Conservation (phyloP, 2,113 vertebrate genomes). For the Chaetodon trifascialis region DNA sequence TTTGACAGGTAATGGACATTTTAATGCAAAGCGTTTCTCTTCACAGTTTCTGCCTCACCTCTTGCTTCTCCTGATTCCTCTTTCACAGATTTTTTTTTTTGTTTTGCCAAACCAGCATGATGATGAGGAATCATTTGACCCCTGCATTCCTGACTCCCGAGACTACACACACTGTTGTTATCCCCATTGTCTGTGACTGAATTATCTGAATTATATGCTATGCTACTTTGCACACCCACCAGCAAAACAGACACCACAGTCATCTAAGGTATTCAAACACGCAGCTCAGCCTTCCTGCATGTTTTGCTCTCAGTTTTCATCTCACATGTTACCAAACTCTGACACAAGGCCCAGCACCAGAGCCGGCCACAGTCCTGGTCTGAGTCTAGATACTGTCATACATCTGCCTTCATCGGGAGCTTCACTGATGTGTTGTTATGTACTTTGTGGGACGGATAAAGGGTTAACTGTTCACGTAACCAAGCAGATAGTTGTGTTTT, state of each 20-base stretch:
- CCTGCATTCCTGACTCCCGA: conserved; percentile 32
- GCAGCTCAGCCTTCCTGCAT: neutral
- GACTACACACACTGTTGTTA: neutral
- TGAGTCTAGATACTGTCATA: neutral
- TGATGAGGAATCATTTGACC: conserved; percentile 18
- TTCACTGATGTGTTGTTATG: neutral
- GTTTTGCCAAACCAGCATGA: conserved; percentile 5
- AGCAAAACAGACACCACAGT: conserved; percentile 24
- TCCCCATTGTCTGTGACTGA: conserved; percentile 27
- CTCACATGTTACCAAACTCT: neutral
- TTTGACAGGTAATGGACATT: neutral
- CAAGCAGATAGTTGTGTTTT: neutral
- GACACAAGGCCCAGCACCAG: neutral
- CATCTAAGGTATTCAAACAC: conserved; percentile 10
- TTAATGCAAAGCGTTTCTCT: conserved; percentile 7
- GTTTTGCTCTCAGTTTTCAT: neutral
- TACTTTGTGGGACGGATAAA: neutral
- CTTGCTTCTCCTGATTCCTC: neutral
- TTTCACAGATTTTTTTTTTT: neutral
- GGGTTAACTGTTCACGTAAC: neutral
- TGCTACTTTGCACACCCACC: conserved; percentile 26
- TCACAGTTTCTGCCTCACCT: neutral
- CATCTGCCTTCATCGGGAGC: neutral
- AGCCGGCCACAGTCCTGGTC: neutral
- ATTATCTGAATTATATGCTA: conserved; percentile 47